phyloP scores from a whole-genome alignment of 1,140 invertebrate genomes.

The Panagrolaimus sp. region DNA sequence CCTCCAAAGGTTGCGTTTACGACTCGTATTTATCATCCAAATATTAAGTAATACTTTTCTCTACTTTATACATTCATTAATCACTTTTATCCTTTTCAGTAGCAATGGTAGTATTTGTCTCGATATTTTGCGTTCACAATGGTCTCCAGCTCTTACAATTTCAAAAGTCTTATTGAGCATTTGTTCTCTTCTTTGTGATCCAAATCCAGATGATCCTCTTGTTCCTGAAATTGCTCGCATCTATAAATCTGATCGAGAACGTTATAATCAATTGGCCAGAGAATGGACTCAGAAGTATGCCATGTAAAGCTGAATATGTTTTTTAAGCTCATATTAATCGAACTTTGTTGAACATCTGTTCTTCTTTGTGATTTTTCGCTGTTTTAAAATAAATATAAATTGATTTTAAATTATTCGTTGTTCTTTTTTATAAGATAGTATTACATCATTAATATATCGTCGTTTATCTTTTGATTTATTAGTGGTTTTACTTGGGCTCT shows the following conservation, averaged over 20 bases:
- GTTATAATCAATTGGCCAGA: slow-evolving; percentile 86
- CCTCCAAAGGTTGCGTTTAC: slow-evolving; percentile 98
- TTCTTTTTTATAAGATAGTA: too few relatives aligned
- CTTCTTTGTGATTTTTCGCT: too few relatives aligned
- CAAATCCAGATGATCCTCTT: slow-evolving; percentile 93
- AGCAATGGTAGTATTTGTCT: slow-evolving; percentile 99
- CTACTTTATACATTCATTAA: not conserved
- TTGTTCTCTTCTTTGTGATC: slow-evolving; percentile 92
- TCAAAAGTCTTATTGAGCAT: slow-evolving; percentile 98
- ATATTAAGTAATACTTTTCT: slow-evolving; percentile 75
- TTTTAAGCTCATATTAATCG: too few relatives aligned
- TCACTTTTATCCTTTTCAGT: slow-evolving; percentile 36
- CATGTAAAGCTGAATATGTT: slow-evolving; percentile 68
- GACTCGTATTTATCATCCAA: slow-evolving; percentile 97
- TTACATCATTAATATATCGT: too few relatives aligned
- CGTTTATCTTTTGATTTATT: too few relatives aligned
- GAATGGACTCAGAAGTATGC: slow-evolving; percentile 98
- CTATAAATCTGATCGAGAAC: slow-evolving; percentile 90
- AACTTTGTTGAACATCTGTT: too few relatives aligned
- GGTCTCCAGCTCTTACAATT: slow-evolving; percentile 97
- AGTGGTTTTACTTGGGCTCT: too few relatives aligned
- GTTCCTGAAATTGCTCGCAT: slow-evolving; percentile 96
- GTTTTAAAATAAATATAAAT: too few relatives aligned
- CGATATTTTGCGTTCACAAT: slow-evolving; percentile 95
- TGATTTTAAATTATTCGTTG: too few relatives aligned